These are phyloP conservation scores for Chrysotoxum bicinctum DNA, from an alignment of 2,888 invertebrate genomes.

Conservation along the genomic window DNA sequence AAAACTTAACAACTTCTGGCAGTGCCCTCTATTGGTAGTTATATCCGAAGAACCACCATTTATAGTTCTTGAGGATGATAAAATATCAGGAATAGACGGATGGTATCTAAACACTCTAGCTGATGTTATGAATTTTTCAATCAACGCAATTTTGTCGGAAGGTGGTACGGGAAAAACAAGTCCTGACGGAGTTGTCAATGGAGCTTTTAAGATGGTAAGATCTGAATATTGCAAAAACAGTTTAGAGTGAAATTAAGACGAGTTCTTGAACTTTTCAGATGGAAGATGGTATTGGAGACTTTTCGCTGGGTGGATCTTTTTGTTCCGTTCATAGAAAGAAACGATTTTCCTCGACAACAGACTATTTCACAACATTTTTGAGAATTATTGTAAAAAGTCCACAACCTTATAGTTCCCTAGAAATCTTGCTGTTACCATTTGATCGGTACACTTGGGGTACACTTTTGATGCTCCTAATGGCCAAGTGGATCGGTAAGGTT, in stretches of 20 bases:
- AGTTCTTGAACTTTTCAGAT: neutral
- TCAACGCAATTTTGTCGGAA: neutral
- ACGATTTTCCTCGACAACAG: constrained; percentile 1
- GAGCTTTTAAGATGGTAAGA: constrained; percentile 21
- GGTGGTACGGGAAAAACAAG: neutral
- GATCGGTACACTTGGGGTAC: constrained; percentile 15
- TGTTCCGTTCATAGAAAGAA: constrained; percentile 2
- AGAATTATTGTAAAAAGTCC: constrained; percentile 3
- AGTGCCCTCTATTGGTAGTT: neutral
- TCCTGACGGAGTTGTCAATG: neutral
- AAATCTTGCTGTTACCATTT: constrained; percentile 28
- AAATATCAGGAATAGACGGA: neutral
- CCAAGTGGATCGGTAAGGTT: neutral
- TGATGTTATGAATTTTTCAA: constrained; percentile 5
- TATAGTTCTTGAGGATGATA: neutral
- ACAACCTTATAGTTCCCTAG: neutral
- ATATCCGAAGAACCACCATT: constrained; percentile 22
- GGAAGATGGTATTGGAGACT: constrained; percentile 15
- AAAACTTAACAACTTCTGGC: constrained; percentile 5
- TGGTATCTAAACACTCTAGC: neutral
- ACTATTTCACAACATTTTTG: constrained; percentile 3
- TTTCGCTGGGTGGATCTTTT: constrained; percentile 1
- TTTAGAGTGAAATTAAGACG: neutral
- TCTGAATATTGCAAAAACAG: neutral
- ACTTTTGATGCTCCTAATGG: neutral